These are phyloP conservation scores for Eudemis profundana DNA, from an alignment of 2,888 invertebrate genomes.

Conservation along the genomic window DNA sequence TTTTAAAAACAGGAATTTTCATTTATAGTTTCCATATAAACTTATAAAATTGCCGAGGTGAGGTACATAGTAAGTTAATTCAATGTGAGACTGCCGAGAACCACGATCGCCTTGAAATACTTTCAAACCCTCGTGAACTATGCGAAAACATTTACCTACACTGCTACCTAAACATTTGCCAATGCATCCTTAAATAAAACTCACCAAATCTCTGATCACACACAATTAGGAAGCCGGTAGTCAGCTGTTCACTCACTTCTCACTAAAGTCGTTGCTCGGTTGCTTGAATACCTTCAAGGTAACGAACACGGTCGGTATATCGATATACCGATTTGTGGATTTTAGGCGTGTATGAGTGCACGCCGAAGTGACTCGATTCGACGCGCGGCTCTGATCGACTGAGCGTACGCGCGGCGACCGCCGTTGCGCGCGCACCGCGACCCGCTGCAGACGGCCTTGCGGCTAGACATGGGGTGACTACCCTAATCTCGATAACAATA, in stretches of 20 bases:
- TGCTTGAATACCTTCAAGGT: conserved; percentile 53
- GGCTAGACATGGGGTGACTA: conserved; percentile 39
- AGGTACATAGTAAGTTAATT: conserved; percentile 51
- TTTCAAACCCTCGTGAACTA: conserved; percentile 80
- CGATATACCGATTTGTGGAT: conserved; percentile 27
- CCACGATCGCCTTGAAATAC: conserved; percentile 84
- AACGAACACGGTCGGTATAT: conserved; percentile 49
- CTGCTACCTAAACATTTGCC: conserved; percentile 47
- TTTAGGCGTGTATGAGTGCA: conserved; percentile 12
- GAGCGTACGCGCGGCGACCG: conserved; percentile 53
- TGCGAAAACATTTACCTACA: conserved; percentile 78
- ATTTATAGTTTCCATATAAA: conserved; percentile 12
- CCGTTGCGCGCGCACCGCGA: conserved; percentile 51
- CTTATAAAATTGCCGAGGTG: conserved; percentile 45
- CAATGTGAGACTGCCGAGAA: conserved; percentile 63
- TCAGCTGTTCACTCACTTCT: conserved; percentile 56
- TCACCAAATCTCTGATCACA: conserved; percentile 34
- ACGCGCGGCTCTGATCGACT: conserved; percentile 79
- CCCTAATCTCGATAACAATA: conserved; percentile 41
- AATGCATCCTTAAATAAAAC: conserved; percentile 46
- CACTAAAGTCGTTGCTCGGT: conserved; percentile 49
- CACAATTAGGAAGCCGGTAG: conserved; percentile 47
- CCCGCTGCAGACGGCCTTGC: conserved; percentile 37
- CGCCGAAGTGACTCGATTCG: conserved; percentile 50
- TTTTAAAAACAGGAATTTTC: neutral